Base-by-base conservation (phyloP, 2,888 invertebrate species). In the Lasius platythorax region DNA sequence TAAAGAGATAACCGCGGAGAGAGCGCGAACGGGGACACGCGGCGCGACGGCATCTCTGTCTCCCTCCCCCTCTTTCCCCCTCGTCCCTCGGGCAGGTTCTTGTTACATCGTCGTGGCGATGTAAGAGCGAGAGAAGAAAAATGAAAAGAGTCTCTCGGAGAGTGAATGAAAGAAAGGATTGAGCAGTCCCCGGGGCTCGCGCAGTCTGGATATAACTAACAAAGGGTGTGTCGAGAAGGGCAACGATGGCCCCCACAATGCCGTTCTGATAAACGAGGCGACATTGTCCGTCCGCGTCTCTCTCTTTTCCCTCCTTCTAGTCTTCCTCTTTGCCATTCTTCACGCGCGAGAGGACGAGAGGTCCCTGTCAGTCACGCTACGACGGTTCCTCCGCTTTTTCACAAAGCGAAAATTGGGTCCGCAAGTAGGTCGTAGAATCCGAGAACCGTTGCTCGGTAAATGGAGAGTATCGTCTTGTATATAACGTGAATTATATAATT, bases 191-290 rank as follows among this genome's bases (percentile, higher is more conserved):
- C 88, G 90, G 90, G 8, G 90, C 90, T 91, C 72, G 12, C 46
- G 67, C 88, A 83, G 70, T 79, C 87, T 90, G 89, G 89, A 93
- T 93, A 94, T 93, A 92, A 92, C 88, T 92, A 93, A 94, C 94
- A 94, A 94, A 94, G 91, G 91, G 94, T 93, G 93, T 94, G 94
- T 94, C 94, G 94, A 94, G 91, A 89, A 90, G 90, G 91, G 90
- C 92, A 92, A 92, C 92, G 93, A 93, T 93, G 91, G 79, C 89
- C 90, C 91, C 91, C 87, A 94, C 94, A 94, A 94, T 94, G 91
- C 93, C 89, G 88, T 90, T 91, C 94, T 94, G 94, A 94, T 94
- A 94, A 94, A 94, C 94, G 94, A 94, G 94, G 92, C 92, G 92
- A 94, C 94, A 94, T 94, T 94, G 94, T 94, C 93, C 93, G 93